phyloP scores from a whole-genome alignment of 2,888 invertebrate species.

The Panorpa germanica region DNA sequence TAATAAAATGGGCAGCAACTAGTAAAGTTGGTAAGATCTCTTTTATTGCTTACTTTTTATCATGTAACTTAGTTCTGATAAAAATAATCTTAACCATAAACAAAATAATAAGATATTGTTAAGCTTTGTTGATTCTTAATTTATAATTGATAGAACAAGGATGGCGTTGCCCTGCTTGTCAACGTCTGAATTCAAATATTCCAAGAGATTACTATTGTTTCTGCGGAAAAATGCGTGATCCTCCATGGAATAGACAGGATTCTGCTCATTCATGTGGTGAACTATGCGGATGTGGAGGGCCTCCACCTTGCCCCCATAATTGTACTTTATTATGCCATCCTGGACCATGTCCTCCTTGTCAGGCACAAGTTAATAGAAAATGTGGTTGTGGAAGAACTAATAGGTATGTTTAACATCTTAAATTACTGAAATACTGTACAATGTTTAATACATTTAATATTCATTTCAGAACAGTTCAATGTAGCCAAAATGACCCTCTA shows the following conservation, averaged over 20 bases:
- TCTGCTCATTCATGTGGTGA: conserved; percentile 87
- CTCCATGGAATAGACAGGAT: conserved; percentile 54
- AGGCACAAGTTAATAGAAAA: conserved; percentile 45
- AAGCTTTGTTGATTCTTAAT: neutral
- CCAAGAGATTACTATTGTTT: conserved; percentile 79
- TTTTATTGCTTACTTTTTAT: conserved; percentile 3
- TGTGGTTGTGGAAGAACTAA: conserved; percentile 66
- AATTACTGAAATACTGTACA: no score
- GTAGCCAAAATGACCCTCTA: conserved; percentile 49
- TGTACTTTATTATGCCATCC: conserved; percentile 82
- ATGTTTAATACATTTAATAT: no score
- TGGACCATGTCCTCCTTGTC: conserved; percentile 85
- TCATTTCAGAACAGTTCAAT: conserved; percentile 45
- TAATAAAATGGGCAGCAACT: conserved; percentile 78
- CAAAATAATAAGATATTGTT: neutral
- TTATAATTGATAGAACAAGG: conserved; percentile 34
- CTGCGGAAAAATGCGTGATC: conserved; percentile 64
- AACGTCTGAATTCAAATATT: conserved; percentile 51
- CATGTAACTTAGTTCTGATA: conserved; percentile 7
- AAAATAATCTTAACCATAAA: neutral
- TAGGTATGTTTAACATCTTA: no score
- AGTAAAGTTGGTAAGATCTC: conserved; percentile 39
- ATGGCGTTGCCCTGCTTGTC: conserved; percentile 96
- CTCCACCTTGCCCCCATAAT: conserved; percentile 35
- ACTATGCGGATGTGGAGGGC: conserved; percentile 48